Percentiles rank a stretch among this genome's conserved stretches.
Conservation (phyloP, 2,113 vertebrate genomes). For the Scortum barcoo region DNA sequence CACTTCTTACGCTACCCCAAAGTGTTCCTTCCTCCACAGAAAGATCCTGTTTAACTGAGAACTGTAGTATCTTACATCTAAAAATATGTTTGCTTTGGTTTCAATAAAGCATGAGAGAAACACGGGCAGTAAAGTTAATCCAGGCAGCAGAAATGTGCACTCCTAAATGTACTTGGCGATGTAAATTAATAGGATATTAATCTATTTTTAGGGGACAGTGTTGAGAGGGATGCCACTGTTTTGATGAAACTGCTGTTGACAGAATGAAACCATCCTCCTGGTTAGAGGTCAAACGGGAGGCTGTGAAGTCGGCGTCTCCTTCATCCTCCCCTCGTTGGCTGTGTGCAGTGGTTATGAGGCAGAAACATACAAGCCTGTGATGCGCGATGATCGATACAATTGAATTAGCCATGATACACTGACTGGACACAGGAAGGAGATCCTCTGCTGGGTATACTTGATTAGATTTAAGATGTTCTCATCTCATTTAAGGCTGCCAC, state of each 20-base stretch:
- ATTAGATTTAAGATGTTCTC: constrained; percentile 48
- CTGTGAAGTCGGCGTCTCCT: not conserved
- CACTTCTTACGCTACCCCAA: not conserved
- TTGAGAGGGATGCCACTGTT: not conserved
- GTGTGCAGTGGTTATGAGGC: not conserved
- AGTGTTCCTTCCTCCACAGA: not conserved
- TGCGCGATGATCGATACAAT: constrained; percentile 20
- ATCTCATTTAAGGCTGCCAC: constrained; percentile 31
- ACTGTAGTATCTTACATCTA: no score
- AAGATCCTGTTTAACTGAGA: no score
- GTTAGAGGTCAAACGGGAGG: not conserved
- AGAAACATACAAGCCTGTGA: constrained; percentile 4
- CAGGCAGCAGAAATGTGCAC: not conserved
- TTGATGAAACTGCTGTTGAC: not conserved
- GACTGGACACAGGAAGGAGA: constrained; percentile 24
- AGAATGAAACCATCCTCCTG: not conserved
- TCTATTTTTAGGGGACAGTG: not conserved
- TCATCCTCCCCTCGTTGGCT: constrained; percentile 2
- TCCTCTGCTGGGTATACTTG: constrained; percentile 35
- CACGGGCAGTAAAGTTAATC: not conserved
- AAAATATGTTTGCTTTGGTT: not conserved
- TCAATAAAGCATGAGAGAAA: not conserved
- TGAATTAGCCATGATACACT: constrained; percentile 26
- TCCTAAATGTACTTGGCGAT: not conserved
- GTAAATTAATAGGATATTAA: not conserved